These are phyloP conservation scores for Zosterops hypoxanthus DNA, from an alignment of 2,113 vertebrate genomes.

Conservation along the genomic window DNA sequence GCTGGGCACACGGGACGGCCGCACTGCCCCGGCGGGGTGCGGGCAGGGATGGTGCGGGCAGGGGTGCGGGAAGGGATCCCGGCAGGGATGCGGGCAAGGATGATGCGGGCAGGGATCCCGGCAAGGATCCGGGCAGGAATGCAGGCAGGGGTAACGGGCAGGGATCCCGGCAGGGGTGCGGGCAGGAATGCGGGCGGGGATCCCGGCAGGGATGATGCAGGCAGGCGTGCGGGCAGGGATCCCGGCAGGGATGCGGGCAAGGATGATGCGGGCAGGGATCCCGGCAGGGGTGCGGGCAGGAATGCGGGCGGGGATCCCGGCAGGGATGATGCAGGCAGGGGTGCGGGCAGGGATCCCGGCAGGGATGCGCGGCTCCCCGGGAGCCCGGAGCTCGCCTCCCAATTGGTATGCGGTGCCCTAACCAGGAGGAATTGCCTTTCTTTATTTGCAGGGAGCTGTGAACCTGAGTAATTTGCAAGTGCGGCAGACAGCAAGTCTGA, in stretches of 20 bases:
- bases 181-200: background rate
- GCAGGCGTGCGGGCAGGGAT: too few relatives aligned
- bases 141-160: background rate
- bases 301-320: background rate
- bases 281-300: too few relatives aligned
- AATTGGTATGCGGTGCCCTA: fast-evolving
- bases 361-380: too few relatives aligned
- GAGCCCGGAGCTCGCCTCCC: fast-evolving
- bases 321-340: background rate
- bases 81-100: too few relatives aligned
- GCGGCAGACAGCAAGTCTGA: background rate
- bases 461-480: background rate
- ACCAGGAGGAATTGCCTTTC: background rate
- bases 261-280: too few relatives aligned
- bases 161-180: too few relatives aligned
- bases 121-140: too few relatives aligned
- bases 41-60: background rate
- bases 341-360: background rate
- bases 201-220: background rate
- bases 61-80: background rate
- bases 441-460: background rate
- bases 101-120: too few relatives aligned
- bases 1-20: background rate
- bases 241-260: too few relatives aligned
- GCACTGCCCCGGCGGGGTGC: fast-evolving